Evolutionary conservation across 2,113 vertebrate species (phyloP).

Genomic region (Rhabdomys dilectus): DNA sequence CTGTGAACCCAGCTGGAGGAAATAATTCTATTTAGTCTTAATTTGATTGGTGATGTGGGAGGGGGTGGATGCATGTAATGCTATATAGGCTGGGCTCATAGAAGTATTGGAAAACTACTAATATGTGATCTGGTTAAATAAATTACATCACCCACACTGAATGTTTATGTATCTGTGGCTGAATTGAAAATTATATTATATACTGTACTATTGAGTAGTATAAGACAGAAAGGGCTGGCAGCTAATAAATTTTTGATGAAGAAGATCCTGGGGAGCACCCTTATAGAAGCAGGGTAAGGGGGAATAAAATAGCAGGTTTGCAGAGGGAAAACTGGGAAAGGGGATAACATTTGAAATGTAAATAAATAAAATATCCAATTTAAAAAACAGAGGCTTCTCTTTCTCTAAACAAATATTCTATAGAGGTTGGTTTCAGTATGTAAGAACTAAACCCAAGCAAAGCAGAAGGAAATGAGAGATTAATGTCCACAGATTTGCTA

Average conservation of each 20-base stretch:
- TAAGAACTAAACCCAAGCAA: background rate
- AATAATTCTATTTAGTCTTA: background rate
- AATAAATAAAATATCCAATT: too few species aligned
- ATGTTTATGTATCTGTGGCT: background rate
- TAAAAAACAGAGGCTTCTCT: background rate
- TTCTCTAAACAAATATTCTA: background rate
- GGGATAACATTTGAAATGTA: too few species aligned
- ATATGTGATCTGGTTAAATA: background rate
- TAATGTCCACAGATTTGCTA: background rate
- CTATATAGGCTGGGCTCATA: background rate
- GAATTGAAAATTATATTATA: background rate
- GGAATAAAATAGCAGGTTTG: too few species aligned
- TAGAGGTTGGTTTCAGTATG: background rate
- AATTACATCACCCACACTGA: background rate
- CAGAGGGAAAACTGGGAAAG: too few species aligned
- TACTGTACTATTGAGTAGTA: background rate
- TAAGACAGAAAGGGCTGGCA: background rate
- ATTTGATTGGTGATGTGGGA: background rate
- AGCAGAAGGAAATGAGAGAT: slow-evolving; percentile 23
- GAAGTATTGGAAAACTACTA: background rate
- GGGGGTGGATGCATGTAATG: background rate
- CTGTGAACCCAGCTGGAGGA: background rate
- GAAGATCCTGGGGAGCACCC: background rate
- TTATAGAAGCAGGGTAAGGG: too few species aligned
- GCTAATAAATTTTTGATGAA: background rate